Evolutionary conservation across 2,888 invertebrate species (phyloP).

Genomic region (Athalia cordata): DNA sequence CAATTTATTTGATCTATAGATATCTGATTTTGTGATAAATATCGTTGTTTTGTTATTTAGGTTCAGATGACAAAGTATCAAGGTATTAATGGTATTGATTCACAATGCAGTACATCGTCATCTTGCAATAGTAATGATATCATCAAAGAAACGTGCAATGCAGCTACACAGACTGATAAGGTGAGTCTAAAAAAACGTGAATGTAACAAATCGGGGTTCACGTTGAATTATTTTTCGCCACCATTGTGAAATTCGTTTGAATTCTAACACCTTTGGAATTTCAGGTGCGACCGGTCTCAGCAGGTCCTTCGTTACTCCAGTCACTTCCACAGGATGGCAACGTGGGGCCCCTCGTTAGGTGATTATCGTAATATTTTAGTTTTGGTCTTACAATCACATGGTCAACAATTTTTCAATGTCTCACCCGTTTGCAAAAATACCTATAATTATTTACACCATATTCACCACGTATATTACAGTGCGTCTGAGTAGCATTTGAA

Average conservation of each 20-base stretch:
- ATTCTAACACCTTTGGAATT: constrained; percentile 50
- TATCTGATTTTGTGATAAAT: background rate
- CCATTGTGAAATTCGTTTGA: background rate
- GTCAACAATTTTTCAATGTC: constrained; percentile 1
- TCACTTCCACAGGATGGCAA: constrained; percentile 74
- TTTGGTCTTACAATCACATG: background rate
- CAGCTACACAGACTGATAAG: constrained; percentile 91
- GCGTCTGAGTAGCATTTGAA: background rate
- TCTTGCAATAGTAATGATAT: constrained; percentile 70
- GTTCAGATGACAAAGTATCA: constrained; percentile 67
- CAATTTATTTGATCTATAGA: background rate
- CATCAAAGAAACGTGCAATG: constrained; percentile 81
- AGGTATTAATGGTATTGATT: constrained; percentile 61
- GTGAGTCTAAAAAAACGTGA: constrained; percentile 73
- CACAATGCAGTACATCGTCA: constrained; percentile 63
- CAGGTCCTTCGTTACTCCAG: constrained; percentile 76
- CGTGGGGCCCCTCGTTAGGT: constrained; percentile 78
- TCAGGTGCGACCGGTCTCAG: constrained; percentile 78
- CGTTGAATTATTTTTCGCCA: background rate
- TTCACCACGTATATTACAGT: background rate
- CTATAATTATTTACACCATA: constrained; percentile 25
- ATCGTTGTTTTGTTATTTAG: constrained; percentile 53
- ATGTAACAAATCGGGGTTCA: constrained; percentile 45
- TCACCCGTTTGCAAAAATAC: background rate
- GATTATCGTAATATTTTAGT: constrained; percentile 56